Evolutionary conservation across 2,113 vertebrate species (phyloP).

Genomic region (Larimichthys polyactis): DNA sequence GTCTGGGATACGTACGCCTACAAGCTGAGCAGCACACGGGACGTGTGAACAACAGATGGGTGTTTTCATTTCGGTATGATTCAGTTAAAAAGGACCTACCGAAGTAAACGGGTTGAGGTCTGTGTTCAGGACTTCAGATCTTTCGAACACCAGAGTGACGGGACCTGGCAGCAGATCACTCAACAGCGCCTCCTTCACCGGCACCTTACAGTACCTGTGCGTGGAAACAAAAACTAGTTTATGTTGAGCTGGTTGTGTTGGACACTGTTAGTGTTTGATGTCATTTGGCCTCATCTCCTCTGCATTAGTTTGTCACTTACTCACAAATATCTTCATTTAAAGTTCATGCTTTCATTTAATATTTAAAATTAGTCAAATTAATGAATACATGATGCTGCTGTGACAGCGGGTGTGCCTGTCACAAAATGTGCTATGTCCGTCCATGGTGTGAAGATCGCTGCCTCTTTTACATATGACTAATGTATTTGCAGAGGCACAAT

Average conservation of each 20-base stretch:
- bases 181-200: constrained; percentile 86
- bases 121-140: constrained; percentile 87
- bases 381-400: not conserved
- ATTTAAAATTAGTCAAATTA: too few relatives aligned
- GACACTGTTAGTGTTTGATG: not conserved
- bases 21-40: constrained; percentile 82
- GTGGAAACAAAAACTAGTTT: not conserved
- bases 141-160: constrained; percentile 92
- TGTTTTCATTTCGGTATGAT: not conserved
- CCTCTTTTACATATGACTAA: constrained; percentile 24
- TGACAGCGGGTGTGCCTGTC: constrained; percentile 25
- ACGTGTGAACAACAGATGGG: not conserved
- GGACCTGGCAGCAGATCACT: constrained; percentile 92
- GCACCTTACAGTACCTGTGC: constrained; percentile 91
- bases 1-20: constrained; percentile 93
- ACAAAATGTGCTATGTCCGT: constrained; percentile 3
- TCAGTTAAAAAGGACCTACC: constrained; percentile 78
- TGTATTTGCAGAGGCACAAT: not conserved
- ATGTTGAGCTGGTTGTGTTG: not conserved
- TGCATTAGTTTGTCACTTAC: not conserved
- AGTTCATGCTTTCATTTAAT: too few relatives aligned
- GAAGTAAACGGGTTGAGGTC: constrained; percentile 94
- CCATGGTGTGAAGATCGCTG: constrained; percentile 17
- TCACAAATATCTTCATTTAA: not conserved
- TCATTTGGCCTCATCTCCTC: not conserved